phyloP scores from a whole-genome alignment of 2,797 vertebrate species.

The Poecile montanus region DNA sequence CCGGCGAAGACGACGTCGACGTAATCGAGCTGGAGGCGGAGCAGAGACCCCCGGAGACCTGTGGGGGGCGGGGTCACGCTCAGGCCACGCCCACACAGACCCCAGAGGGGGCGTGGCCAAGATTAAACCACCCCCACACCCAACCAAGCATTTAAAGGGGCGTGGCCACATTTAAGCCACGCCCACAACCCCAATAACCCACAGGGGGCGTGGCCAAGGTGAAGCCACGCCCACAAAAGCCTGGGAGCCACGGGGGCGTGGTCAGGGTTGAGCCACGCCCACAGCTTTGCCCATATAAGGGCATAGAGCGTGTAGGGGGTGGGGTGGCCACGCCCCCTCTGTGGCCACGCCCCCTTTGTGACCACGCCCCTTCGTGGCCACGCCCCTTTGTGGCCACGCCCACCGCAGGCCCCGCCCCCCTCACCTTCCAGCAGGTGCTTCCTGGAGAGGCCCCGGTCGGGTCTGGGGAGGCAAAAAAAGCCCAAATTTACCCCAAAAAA shows the following conservation, averaged over 20 bases:
- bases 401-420: background rate
- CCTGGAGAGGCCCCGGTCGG: background rate
- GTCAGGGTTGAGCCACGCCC: background rate
- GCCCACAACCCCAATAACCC: background rate
- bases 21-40: background rate
- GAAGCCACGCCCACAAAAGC: background rate
- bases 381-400: accelerated
- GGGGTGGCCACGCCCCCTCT: no score
- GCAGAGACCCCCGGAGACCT: background rate
- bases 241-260: background rate
- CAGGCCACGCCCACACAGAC: background rate
- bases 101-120: background rate
- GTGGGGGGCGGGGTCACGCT: background rate
- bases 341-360: background rate
- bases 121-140: accelerated
- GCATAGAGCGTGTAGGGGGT: accelerated
- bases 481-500: background rate
- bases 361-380: accelerated
- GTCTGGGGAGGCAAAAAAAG: background rate
- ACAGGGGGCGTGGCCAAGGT: background rate
- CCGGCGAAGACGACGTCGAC: background rate
- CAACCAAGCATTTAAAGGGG: background rate
- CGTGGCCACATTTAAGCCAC: background rate
- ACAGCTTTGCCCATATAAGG: background rate
- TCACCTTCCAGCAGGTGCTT: background rate